Base-by-base conservation (phyloP, 1,140 invertebrate species). In the Andrena cerasifolii region DNA sequence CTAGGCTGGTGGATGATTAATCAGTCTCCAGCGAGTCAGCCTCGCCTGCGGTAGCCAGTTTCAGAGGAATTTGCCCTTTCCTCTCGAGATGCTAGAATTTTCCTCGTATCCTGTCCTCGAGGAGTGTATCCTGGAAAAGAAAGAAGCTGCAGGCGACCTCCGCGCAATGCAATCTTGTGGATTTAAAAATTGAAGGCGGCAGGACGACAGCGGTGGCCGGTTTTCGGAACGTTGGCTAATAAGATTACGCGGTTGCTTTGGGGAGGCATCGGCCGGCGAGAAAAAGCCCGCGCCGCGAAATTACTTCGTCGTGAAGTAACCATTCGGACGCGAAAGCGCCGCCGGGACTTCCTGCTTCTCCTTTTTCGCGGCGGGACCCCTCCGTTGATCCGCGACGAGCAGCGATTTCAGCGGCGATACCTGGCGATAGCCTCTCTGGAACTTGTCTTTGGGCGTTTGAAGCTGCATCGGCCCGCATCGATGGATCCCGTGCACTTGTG, bases 221-320 rank as follows among this genome's bases (percentile, higher is more conserved):
- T 47, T 76, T 58, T 47, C 53, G 16, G 63, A 68, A 49, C 58
- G 65, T 68, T 16, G 63, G 31, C 51, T 58, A 76, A 76, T 68
- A 67, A 76, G 73, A 76, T 76, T 68, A 58, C 63, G 21, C 0
- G 63, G 24, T 40, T 67, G 68, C 43, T 76, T 68, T 58, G 40
- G 73, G 73, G 36, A 58, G 53, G 28, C 21, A 40, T 76, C 21
- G 18, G 31, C 18, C 5, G 43, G 21, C 0, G 7, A 49, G 53
- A 67, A 76, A 68, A 76, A 68, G 28, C 21, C n/a, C 0, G n/a
- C 18, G 40, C 10, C 40, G 73, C 51, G 43, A 58, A 75, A 75
- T 75, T 66, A 66, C 72, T 24, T 75, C 72, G 72, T 75, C 61
- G 72, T 26, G 72, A 33, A 76, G 47, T 68, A 58, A 76, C 63